Conservation (phyloP, 2,113 vertebrate species). For the Cryptomyrus ogoouensis region DNA sequence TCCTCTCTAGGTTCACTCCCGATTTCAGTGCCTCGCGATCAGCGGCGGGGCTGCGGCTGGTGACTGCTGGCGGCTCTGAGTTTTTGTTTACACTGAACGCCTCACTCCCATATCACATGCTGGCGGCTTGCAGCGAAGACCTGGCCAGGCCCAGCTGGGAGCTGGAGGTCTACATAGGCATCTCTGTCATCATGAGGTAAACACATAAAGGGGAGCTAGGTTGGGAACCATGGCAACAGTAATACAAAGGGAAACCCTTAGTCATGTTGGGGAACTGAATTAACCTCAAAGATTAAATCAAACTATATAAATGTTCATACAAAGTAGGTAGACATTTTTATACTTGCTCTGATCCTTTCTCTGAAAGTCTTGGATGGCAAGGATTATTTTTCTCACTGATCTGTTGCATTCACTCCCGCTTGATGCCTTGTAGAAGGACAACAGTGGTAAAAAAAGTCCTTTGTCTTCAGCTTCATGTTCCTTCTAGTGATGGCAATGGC, state of each 20-base stretch:
- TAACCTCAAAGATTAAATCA: background rate
- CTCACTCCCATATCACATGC: constrained; percentile 93
- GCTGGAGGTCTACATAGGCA: constrained; percentile 81
- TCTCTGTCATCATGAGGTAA: constrained; percentile 93
- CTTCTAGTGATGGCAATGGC: constrained; percentile 90
- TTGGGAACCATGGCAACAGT: background rate
- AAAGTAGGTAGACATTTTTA: background rate
- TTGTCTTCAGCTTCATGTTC: constrained; percentile 76
- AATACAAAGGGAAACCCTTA: background rate
- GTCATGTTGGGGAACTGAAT: background rate
- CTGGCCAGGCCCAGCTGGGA: constrained; percentile 93
- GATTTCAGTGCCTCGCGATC: constrained; percentile 95
- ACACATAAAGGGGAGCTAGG: background rate
- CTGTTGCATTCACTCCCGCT: background rate
- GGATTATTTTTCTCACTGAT: background rate
- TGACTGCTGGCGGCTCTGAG: constrained; percentile 83
- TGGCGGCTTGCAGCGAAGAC: constrained; percentile 84
- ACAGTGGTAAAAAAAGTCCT: background rate
- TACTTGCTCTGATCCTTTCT: background rate
- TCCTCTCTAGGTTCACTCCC: constrained; percentile 82
- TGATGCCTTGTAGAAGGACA: background rate
- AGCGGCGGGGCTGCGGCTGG: constrained; percentile 84
- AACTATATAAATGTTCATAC: background rate
- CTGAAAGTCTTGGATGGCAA: background rate
- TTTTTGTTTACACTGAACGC: constrained; percentile 90